phyloP scores from a whole-genome alignment of 2,113 vertebrate species.

The Hemiscyllium ocellatum region DNA sequence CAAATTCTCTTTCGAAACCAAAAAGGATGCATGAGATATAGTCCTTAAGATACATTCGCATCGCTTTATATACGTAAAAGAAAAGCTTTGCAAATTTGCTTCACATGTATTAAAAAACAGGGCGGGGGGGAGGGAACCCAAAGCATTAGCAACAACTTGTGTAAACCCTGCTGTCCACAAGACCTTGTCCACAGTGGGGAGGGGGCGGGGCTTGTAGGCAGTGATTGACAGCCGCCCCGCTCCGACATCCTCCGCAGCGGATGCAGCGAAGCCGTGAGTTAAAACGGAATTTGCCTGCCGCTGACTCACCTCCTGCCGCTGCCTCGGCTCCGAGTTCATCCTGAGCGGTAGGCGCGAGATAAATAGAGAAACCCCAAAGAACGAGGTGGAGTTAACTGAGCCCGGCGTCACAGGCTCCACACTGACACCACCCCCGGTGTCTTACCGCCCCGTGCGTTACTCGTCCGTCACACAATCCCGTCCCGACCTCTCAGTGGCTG shows the following conservation, averaged over 20 bases:
- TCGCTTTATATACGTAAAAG: background rate
- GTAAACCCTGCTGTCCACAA: background rate
- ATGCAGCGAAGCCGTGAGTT: background rate
- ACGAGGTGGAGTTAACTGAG: too few relatives aligned
- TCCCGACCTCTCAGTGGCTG: background rate
- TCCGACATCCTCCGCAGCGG: background rate
- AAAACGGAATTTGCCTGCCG: background rate
- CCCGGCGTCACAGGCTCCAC: background rate
- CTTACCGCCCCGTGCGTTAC: too few relatives aligned
- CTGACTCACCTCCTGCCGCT: background rate
- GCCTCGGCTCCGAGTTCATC: background rate
- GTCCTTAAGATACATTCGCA: background rate
- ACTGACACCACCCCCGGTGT: too few relatives aligned
- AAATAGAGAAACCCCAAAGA: background rate
- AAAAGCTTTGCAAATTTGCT: background rate
- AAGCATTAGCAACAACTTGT: background rate
- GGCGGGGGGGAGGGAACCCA: too few relatives aligned
- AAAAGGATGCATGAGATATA: background rate
- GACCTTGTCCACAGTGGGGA: background rate
- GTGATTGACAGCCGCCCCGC: background rate
- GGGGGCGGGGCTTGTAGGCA: background rate
- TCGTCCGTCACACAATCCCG: background rate
- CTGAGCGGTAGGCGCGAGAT: background rate
- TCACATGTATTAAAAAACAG: background rate
- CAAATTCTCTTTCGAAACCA: too few relatives aligned